Conservation (phyloP, 2,888 invertebrate species). For the Drosophila rellima region DNA sequence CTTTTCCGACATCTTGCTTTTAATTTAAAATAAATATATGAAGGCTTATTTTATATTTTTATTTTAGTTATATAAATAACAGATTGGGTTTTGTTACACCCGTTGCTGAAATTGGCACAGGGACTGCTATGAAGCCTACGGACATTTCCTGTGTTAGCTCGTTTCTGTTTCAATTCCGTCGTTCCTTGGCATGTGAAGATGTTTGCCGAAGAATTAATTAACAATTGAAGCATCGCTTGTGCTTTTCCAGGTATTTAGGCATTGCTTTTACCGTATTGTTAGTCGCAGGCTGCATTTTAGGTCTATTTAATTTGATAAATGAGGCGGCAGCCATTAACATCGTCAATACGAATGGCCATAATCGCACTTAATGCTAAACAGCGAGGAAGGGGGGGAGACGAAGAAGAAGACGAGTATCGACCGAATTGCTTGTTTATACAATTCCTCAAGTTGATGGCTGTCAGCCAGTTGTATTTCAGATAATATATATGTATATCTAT, state of each 20-base stretch:
- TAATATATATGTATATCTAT: neutral
- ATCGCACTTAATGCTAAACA: constrained; percentile 62
- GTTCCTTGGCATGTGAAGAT: constrained; percentile 9
- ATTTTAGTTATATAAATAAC: too few relatives aligned
- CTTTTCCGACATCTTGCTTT: too few relatives aligned
- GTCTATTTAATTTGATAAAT: constrained; percentile 58
- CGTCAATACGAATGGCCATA: constrained; percentile 56
- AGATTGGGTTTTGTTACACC: too few relatives aligned
- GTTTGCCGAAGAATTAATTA: constrained; percentile 30
- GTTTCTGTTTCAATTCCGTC: neutral
- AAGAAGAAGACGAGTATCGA: neutral
- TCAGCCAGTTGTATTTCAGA: constrained; percentile 30
- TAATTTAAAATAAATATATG: too few relatives aligned
- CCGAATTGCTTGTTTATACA: constrained; percentile 51
- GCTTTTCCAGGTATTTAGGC: constrained; percentile 23
- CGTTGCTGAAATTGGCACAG: too few relatives aligned
- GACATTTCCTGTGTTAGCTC: too few relatives aligned
- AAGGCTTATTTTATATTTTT: too few relatives aligned
- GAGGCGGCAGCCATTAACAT: constrained; percentile 57
- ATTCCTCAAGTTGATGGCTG: constrained; percentile 61
- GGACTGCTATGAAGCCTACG: too few relatives aligned
- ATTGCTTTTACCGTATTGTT: constrained; percentile 32
- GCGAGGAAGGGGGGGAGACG: neutral
- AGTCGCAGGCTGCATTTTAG: constrained; percentile 47
- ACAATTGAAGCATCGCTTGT: constrained; percentile 27